Conservation (phyloP, 2,113 vertebrate genomes). For the Microcebus jonahi region DNA sequence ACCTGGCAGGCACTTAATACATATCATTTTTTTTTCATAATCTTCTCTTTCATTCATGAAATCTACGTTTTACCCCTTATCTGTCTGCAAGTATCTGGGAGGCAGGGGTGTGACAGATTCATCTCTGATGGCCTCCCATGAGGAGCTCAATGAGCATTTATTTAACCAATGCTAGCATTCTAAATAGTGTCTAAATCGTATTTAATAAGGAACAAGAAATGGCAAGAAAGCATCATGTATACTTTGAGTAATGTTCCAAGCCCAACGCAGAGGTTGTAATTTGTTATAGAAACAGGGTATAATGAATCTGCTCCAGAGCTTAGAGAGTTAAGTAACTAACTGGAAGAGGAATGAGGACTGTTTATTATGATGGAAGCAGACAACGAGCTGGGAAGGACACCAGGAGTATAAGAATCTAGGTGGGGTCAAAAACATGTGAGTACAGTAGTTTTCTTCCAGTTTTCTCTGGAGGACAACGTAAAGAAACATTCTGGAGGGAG, state of each 20-base stretch:
- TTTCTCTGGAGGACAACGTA: not conserved
- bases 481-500: not conserved
- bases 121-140: not conserved
- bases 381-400: not conserved
- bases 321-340: slow-evolving; percentile 74
- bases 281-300: slow-evolving; percentile 50
- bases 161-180: not conserved
- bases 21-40: not conserved
- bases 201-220: slow-evolving; percentile 40
- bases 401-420: not conserved
- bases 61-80: not conserved
- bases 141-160: not conserved
- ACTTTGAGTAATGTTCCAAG: slow-evolving; percentile 53
- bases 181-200: not conserved
- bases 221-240: slow-evolving; percentile 28
- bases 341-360: slow-evolving; percentile 75
- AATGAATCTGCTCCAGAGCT: slow-evolving; percentile 70
- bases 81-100: not conserved
- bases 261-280: not conserved
- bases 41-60: not conserved
- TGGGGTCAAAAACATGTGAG: slow-evolving; percentile 44
- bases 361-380: slow-evolving; percentile 72
- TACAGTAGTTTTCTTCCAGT: not conserved
- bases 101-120: not conserved
- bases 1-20: not conserved